These are phyloP conservation scores for Poecilia gillii DNA, from an alignment of 2,797 vertebrate species.

Conservation along the genomic window DNA sequence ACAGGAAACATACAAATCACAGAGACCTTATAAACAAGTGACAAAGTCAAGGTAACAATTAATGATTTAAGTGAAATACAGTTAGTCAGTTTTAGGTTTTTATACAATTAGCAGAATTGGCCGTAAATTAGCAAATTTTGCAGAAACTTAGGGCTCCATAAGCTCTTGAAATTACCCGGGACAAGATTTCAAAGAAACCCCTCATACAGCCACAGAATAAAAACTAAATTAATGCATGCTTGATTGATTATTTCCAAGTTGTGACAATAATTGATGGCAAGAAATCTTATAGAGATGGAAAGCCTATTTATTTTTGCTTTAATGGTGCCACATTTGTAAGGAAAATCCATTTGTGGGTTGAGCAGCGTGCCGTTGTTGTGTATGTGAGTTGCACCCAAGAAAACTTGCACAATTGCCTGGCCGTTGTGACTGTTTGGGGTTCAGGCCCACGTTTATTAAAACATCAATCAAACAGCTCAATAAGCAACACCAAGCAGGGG, in stretches of 20 bases:
- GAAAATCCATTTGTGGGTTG: background rate
- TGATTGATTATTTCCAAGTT: background rate
- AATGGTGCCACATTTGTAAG: background rate
- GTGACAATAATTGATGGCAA: background rate
- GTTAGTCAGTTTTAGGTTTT: background rate
- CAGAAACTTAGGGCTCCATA: background rate
- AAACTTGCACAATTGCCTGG: background rate
- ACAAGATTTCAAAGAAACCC: background rate
- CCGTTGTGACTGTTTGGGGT: background rate
- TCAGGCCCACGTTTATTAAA: background rate
- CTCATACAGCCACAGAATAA: background rate
- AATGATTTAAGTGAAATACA: background rate
- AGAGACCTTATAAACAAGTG: background rate
- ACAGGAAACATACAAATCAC: background rate
- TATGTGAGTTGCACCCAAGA: background rate
- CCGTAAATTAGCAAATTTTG: background rate
- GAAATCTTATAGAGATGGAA: background rate
- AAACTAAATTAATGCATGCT: background rate
- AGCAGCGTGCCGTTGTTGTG: background rate
- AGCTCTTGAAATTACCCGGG: background rate
- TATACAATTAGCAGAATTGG: background rate
- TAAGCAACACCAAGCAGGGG: background rate
- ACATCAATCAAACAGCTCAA: background rate
- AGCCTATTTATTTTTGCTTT: background rate
- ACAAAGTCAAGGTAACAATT: background rate